phyloP scores from a whole-genome alignment of 2,888 invertebrate species.

The Metellina segmentata region DNA sequence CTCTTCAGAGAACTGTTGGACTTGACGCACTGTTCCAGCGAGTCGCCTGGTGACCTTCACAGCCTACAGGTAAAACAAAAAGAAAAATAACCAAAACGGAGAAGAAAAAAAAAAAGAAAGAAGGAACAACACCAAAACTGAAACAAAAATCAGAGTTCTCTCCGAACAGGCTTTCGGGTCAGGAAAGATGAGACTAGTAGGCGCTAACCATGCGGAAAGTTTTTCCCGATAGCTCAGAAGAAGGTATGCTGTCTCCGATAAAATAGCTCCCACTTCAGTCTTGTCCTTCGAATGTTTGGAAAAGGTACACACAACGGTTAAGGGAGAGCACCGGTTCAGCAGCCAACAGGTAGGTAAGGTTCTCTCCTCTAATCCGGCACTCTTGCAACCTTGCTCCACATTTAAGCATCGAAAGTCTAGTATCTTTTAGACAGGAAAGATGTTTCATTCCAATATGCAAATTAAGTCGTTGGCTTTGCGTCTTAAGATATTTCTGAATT shows the following conservation, averaged over 20 bases:
- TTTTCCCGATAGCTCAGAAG: constrained; percentile 48
- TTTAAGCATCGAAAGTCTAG: no score
- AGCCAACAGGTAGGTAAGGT: neutral
- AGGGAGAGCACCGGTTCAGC: neutral
- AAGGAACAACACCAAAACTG: constrained; percentile 48
- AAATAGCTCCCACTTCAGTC: constrained; percentile 21
- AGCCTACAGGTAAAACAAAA: constrained; percentile 52
- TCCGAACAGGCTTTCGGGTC: constrained; percentile 65
- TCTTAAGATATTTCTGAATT: no score
- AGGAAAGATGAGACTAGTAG: constrained; percentile 64
- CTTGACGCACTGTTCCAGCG: constrained; percentile 37
- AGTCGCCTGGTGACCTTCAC: constrained; percentile 57
- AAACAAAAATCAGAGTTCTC: constrained; percentile 53
- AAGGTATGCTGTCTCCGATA: neutral
- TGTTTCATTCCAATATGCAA: no score
- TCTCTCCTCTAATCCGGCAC: no score
- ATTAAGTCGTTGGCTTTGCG: no score
- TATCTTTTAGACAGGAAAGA: no score
- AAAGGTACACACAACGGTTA: constrained; percentile 21
- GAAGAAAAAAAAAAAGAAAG: constrained; percentile 47
- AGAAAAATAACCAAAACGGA: constrained; percentile 42
- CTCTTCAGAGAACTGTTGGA: constrained; percentile 3
- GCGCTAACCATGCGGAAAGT: constrained; percentile 73
- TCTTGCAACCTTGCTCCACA: no score
- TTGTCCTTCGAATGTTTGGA: constrained; percentile 14